Evolutionary conservation across 2,113 vertebrate genomes (phyloP), one percentile per base, ranked within the genome.

Genomic region (Clarias gariepinus): DNA sequence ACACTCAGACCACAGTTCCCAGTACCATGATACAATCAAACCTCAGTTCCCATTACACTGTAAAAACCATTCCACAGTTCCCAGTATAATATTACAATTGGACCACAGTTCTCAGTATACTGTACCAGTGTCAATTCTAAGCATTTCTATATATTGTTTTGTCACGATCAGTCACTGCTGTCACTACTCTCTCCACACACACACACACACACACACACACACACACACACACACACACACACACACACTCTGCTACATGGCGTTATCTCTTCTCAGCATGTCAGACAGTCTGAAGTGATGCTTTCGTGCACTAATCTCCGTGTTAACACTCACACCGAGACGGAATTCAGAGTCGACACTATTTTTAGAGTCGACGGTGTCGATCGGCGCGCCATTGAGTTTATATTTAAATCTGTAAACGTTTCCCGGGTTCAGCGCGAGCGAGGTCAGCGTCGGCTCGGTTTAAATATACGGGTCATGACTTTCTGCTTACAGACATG

Each of bases 341-440:
- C 76, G 68, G 89, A 92, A 90, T 90, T 92, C 90, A 91, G 85
- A 79, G 58, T 57, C 52, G 86, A 88, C 88, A 88, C 83, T 83
- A 87, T 86, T 87, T 86, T 83, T 79, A 81, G 80, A 23, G 41
- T 41, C 28, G 52, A 80, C 91, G 89, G 91, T 87, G 84, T 81
- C 3, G 52, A 57, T 86, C 88, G 89, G 87, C 86, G 81, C 81
- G 47, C 33, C 18, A 41, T 85, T 64, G 58, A 60, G 41, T 81
- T 87, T 87, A 73, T 83, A 81, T 85, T 87, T 87, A 77, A 80
- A 87, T 33, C 81, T 87, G 87, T 90, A 89, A 88, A 87, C 84
- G 64, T 86, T 88, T 86, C 47, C 80, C 83, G 52, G 83, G 36
- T 89, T 90, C 76, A 77, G 80, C 33, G 87, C 81, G 86, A 87